Percentiles rank a stretch among this genome's conserved stretches.
Conservation (phyloP, 2,888 invertebrate species). For the Tuta absoluta region DNA sequence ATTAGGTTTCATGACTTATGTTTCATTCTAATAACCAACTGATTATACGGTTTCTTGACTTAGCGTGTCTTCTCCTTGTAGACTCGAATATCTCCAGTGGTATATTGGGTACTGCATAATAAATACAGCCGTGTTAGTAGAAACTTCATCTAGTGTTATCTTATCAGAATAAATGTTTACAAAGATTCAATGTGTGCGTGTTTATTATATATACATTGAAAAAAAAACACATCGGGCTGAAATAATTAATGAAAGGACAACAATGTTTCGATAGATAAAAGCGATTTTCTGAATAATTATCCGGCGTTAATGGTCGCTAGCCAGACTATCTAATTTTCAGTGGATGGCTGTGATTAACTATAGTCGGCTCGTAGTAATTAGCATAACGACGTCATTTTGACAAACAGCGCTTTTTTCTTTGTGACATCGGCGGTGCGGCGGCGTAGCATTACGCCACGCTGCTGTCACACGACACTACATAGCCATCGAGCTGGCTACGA, state of each 20-base stretch:
- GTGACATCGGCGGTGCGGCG: constrained; percentile 26
- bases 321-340: constrained; percentile 30
- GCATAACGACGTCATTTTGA: constrained; percentile 36
- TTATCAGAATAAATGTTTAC: neutral
- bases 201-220: constrained; percentile 2
- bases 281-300: constrained; percentile 24
- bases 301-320: constrained; percentile 31
- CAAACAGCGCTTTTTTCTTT: constrained; percentile 33
- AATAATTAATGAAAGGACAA: constrained; percentile 4
- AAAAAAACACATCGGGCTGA: neutral
- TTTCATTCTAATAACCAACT: constrained; percentile 81
- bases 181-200: constrained; percentile 4
- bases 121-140: constrained; percentile 78
- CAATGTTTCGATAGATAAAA: constrained; percentile 17
- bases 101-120: constrained; percentile 82
- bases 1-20: constrained; percentile 58
- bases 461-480: neutral
- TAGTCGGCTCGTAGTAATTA: constrained; percentile 36
- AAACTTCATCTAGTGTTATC: constrained; percentile 38
- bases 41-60: constrained; percentile 81
- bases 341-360: constrained; percentile 36
- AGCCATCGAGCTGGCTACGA: too few species aligned
- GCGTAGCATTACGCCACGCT: constrained; percentile 19
- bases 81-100: constrained; percentile 81
- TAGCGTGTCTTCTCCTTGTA: constrained; percentile 78